These are phyloP conservation scores for Micropoecilia bifurca DNA, from an alignment of 2,797 vertebrate species.

Conservation along the genomic window DNA sequence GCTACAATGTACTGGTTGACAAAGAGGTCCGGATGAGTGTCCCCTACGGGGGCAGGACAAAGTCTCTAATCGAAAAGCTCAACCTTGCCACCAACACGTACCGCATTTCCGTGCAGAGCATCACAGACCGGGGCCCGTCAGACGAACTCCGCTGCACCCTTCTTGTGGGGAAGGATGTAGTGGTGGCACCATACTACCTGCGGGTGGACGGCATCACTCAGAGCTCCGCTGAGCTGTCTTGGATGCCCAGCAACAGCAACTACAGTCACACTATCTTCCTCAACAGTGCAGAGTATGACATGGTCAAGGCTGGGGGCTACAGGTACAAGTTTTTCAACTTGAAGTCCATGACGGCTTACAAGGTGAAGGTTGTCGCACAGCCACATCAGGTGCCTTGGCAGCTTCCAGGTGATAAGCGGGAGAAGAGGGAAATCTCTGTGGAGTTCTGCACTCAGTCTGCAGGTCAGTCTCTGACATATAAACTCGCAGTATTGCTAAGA, in stretches of 20 bases:
- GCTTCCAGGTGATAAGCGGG: constrained; percentile 93
- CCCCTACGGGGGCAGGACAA: constrained; percentile 89
- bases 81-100: constrained; percentile 89
- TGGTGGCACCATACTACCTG: constrained; percentile 92
- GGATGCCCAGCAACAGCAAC: constrained; percentile 98
- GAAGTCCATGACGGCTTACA: constrained; percentile 91
- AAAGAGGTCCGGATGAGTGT: constrained; percentile 91
- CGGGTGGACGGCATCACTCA: constrained; percentile 91
- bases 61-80: constrained; percentile 95
- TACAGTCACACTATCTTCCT: constrained; percentile 97
- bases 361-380: constrained; percentile 92
- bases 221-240: constrained; percentile 91
- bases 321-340: constrained; percentile 94
- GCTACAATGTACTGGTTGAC: constrained; percentile 96
- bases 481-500: neutral
- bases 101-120: constrained; percentile 92
- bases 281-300: constrained; percentile 91
- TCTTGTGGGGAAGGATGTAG: constrained; percentile 94
- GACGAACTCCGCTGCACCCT: constrained; percentile 94
- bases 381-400: constrained; percentile 99
- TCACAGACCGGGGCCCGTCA: constrained; percentile 90
- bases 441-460: constrained; percentile 96
- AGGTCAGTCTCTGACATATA: constrained; percentile 80
- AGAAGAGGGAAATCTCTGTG: constrained; percentile 92
- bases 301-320: constrained; percentile 91